phyloP scores from a whole-genome alignment of 2,797 vertebrate genomes.

The Apodemus agrarius region DNA sequence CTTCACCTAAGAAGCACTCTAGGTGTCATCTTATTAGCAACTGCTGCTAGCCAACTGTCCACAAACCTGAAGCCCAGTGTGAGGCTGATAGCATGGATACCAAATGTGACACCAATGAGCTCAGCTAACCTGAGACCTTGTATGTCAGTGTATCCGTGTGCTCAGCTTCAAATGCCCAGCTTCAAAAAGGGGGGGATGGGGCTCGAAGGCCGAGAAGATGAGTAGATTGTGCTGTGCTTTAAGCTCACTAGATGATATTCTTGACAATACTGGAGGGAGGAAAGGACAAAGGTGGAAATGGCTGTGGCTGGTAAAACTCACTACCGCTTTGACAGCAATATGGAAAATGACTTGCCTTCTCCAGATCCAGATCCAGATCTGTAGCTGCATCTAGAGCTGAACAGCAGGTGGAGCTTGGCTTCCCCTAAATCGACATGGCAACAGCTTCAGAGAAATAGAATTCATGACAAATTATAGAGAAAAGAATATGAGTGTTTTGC shows the following conservation, averaged over 20 bases:
- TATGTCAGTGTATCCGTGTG: neutral
- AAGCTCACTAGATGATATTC: neutral
- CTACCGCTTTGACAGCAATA: neutral
- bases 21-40: neutral
- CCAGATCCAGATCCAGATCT: neutral
- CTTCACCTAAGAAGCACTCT: neutral
- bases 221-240: neutral
- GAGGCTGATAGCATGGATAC: neutral
- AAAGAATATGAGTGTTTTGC: neutral
- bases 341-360: neutral
- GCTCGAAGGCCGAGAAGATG: neutral
- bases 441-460: neutral
- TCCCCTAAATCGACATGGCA: neutral
- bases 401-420: neutral
- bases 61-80: neutral
- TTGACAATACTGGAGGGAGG: neutral
- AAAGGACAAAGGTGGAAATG: neutral
- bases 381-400: neutral
- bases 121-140: neutral
- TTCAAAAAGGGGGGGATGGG: neutral
- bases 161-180: neutral
- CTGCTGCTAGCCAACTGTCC: neutral
- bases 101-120: neutral
- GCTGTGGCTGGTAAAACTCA: neutral
- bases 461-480: neutral